A percentile compares a stretch with the other conserved stretches of the same genome.
Evolutionary conservation across 2,888 invertebrate species (phyloP).

Genomic region (Druceiella hillmani): DNA sequence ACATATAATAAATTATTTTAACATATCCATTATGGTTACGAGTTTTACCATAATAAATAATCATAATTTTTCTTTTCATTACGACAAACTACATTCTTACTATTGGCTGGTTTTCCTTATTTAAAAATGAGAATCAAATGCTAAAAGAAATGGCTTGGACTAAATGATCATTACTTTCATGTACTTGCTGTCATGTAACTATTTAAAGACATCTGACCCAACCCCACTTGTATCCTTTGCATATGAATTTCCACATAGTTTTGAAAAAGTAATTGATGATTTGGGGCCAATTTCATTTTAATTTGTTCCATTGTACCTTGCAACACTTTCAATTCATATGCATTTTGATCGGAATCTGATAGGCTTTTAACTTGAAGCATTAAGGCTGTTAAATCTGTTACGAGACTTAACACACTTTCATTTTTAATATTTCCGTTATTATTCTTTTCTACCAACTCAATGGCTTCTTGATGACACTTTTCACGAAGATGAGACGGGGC

Average conservation of each 20-base stretch:
- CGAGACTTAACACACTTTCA: conserved; percentile 65
- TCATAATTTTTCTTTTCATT: too few relatives aligned
- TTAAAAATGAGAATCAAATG: too few relatives aligned
- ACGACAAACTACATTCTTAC: too few relatives aligned
- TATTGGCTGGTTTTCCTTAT: too few relatives aligned
- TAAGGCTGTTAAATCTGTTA: conserved; percentile 83
- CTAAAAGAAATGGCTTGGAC: too few relatives aligned
- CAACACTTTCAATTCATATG: conserved; percentile 84
- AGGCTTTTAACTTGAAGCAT: conserved; percentile 81
- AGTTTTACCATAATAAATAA: too few relatives aligned
- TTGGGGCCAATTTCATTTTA: conserved; percentile 68
- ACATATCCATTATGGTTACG: too few relatives aligned
- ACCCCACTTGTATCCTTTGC: conserved; percentile 79
- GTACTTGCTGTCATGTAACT: too few relatives aligned
- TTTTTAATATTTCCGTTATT: conserved; percentile 56
- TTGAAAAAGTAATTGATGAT: conserved; percentile 75
- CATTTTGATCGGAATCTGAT: conserved; percentile 77
- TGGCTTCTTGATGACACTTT: conserved; percentile 81
- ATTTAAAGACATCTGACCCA: conserved; percentile 42
- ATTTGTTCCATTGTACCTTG: conserved; percentile 91
- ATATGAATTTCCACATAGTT: conserved; percentile 88
- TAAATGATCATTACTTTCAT: too few relatives aligned
- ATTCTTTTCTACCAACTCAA: conserved; percentile 71
- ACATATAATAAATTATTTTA: too few relatives aligned
- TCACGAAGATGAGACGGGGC: conserved; percentile 85